Conservation (phyloP, 2,888 invertebrate species). For the Poecilobothrus nobilitatus region DNA sequence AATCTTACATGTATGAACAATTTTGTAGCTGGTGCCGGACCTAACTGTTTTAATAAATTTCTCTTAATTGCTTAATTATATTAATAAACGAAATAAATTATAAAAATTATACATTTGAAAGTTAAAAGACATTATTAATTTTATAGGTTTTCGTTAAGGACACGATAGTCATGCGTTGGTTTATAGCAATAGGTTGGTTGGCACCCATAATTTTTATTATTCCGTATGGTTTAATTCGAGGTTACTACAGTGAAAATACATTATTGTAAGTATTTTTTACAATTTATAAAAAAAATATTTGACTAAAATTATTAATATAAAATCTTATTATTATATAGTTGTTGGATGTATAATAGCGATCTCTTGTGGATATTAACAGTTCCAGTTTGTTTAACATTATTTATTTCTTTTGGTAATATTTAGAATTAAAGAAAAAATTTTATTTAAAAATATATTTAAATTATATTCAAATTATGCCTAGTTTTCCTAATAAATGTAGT, state of each 20-base stretch:
- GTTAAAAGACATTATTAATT: too few species aligned
- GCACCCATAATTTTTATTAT: constrained; percentile 46
- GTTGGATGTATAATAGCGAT: constrained; percentile 59
- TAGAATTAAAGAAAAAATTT: not conserved
- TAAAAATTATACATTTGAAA: too few species aligned
- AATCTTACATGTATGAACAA: too few species aligned
- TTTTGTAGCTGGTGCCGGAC: too few species aligned
- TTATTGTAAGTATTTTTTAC: not conserved
- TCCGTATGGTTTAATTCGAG: constrained; percentile 41
- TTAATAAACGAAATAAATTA: too few species aligned
- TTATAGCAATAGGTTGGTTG: constrained; percentile 55
- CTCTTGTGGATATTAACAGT: constrained; percentile 56
- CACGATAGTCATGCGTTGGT: constrained; percentile 58
- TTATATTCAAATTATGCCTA: constrained; percentile 32
- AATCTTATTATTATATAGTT: constrained; percentile 44
- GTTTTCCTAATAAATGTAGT: constrained; percentile 61
- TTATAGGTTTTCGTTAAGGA: constrained; percentile 61
- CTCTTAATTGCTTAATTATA: too few species aligned
- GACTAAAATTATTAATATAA: constrained; percentile 10
- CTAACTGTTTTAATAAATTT: too few species aligned
- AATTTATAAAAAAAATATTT: not conserved
- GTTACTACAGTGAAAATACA: constrained; percentile 15
- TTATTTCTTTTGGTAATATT: constrained; percentile 50
- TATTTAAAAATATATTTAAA: constrained; percentile 23
- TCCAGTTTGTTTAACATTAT: constrained; percentile 53